Evolutionary conservation across 2,888 invertebrate species (phyloP).

Genomic region (Drosophila diplacantha): DNA sequence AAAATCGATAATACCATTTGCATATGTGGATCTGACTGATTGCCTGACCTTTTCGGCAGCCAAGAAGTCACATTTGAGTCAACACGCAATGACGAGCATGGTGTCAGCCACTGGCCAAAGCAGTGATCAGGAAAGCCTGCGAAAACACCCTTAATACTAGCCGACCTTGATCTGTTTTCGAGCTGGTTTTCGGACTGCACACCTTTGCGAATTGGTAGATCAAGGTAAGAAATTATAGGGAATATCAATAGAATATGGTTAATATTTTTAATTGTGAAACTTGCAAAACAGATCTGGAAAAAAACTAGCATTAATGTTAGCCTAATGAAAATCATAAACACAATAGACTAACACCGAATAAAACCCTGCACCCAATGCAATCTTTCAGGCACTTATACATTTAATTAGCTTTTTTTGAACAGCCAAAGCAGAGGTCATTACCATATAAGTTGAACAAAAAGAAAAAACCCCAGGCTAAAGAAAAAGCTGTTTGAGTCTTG

Average conservation of each 20-base stretch:
- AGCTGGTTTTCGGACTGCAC: neutral
- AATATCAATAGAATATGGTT: neutral
- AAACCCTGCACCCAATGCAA: neutral
- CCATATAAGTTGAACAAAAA: constrained; percentile 12
- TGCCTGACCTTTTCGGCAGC: constrained; percentile 28
- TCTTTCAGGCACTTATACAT: constrained; percentile 4
- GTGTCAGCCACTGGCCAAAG: constrained; percentile 1
- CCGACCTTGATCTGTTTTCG: constrained; percentile 15
- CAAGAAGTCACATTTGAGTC: constrained; percentile 1
- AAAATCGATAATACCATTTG: constrained; percentile 49
- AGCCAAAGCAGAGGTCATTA: constrained; percentile 14
- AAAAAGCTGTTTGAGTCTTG: constrained; percentile 10
- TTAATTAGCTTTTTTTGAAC: constrained; percentile 2
- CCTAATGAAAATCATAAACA: neutral
- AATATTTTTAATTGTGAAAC: neutral
- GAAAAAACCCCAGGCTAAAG: neutral
- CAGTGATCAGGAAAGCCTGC: constrained; percentile 4
- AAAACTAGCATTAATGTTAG: neutral
- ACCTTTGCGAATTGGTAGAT: neutral
- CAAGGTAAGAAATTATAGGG: neutral
- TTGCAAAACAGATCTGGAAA: neutral
- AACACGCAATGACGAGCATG: constrained; percentile 2
- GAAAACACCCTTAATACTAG: constrained; percentile 3
- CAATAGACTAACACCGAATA: neutral
- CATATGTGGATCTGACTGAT: constrained; percentile 38